Evolutionary conservation across 2,888 invertebrate genomes (phyloP), one percentile per base, ranked within the genome.

Genomic region (Myathropa florea): DNA sequence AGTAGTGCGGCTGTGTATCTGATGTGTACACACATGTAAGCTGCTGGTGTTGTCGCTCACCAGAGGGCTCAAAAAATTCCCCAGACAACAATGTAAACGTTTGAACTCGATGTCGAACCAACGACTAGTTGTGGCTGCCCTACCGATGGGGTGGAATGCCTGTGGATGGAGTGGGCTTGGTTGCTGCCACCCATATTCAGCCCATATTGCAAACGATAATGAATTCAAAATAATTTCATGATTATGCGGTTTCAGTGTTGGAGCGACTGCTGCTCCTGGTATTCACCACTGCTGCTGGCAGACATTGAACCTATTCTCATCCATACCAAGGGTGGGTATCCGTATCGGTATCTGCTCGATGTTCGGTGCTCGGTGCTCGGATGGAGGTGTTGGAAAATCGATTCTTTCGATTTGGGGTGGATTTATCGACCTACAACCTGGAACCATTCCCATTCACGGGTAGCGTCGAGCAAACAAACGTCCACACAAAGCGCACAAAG

Each of bases 141-240:
- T 55, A 23, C 55, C 9, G n/a, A 55, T 18, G 24, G 36, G 57
- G 12, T 24, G 30, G n/a, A 61, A 18, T 4, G 60, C 24, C 2
- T 6, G 60, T 12, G 10, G 46, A n/a, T 24, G 39, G 9, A 10
- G 7, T n/a, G 21, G 6, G 39, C 3, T 6, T 12, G 18, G 21
- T 26, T 36, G 30, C 6, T 28, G 39, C 24, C 10, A 3, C 33
- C 30, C 53, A 53, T 4, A 39, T 3, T 28, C 75, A 26, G 57
- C 63, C 57, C 63, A 70, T 81, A 81, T 81, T 81, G 81, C 67
- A 70, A 81, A 75, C 57, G 81, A 75, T 75, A 81, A 81, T 81
- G 81, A 75, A 81, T 81, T 81, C 81, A 75, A 81, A 81, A 81
- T 81, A 75, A 81, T 81, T 81, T 75, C 81, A 81, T 81, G 81